Base-by-base conservation (phyloP, 2,113 vertebrate species). In the Phocoena sinus region DNA sequence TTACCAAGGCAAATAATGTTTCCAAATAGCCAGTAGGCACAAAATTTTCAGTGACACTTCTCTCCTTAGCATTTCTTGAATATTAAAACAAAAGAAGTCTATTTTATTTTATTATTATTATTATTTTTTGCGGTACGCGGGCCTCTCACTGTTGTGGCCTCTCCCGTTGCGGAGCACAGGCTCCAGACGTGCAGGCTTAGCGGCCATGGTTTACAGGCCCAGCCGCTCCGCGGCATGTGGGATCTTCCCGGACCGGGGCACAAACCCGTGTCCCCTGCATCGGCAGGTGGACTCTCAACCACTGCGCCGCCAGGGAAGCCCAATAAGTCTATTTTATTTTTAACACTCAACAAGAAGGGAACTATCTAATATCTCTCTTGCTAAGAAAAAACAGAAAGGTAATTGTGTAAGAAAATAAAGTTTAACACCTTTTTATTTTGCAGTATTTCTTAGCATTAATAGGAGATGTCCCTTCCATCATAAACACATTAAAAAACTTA, bases 321-420 rank as follows among this genome's bases (percentile, higher is more conserved):
- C 44, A 47, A 47, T 47, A 53, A 50, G 9, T 73, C 9, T 36
- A 3, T 67, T 50, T 50, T 50, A 50, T 50, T 50, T 50, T 50
- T 50, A 50, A 50, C 47, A 50, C 47, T 50, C 12, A 50, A 50
- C 12, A 13, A 50, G 31, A 87, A 87, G 18, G 21, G 79, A 53
- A 23, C 65, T 80, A 65, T 62, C 87, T 70, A 71, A 13, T 77
- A 7, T 60, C 50, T 96, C 3, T 76, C 41, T 88, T 85, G 83
- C 56, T 90, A 81, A 96, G 74, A 92, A 13, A 95, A 95, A 97
- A 87, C 56, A 5, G 47, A 71, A 89, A 84, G 1, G 38, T 25
- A 71, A 70, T 60, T 94, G 17, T 47, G 56, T 95, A 47, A 77
- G 47, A 20, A 67, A 95, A 91, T 87, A 44, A 96, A 90, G 5